Percentiles rank a stretch among this genome's conserved stretches.
Conservation (phyloP, 2,113 vertebrate genomes). For the Cavia aperea region DNA sequence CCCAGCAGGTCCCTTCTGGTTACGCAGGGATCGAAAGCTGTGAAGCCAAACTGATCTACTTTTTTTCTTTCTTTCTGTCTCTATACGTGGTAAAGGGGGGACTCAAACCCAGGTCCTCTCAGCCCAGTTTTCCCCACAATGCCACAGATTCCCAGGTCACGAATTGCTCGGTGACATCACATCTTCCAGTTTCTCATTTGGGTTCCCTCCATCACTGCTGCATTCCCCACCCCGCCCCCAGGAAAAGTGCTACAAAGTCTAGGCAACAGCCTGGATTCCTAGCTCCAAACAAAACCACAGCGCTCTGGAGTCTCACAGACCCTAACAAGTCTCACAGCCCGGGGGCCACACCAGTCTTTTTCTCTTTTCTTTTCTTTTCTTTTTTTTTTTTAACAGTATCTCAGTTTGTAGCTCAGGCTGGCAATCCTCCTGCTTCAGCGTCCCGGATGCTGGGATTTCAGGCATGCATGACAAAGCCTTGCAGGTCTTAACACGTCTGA, state of each 20-base stretch:
- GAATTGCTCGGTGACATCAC: not conserved
- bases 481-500: not conserved
- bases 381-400: not conserved
- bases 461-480: not conserved
- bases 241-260: not conserved
- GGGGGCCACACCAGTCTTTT: not conserved
- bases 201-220: not conserved
- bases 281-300: not conserved
- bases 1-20: not conserved
- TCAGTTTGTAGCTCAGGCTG: not conserved
- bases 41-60: not conserved
- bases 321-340: not conserved
- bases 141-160: not conserved
- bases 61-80: not conserved
- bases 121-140: not conserved
- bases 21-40: not conserved
- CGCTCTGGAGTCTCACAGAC: not conserved
- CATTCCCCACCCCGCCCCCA: not conserved
- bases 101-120: constrained; percentile 10
- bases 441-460: not conserved
- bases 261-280: not conserved
- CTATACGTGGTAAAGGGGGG: not conserved
- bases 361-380: not conserved
- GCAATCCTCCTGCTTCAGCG: not conserved
- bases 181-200: not conserved